Evolutionary conservation across 2,113 vertebrate species (phyloP).

Genomic region (Chaenogobius annularis): DNA sequence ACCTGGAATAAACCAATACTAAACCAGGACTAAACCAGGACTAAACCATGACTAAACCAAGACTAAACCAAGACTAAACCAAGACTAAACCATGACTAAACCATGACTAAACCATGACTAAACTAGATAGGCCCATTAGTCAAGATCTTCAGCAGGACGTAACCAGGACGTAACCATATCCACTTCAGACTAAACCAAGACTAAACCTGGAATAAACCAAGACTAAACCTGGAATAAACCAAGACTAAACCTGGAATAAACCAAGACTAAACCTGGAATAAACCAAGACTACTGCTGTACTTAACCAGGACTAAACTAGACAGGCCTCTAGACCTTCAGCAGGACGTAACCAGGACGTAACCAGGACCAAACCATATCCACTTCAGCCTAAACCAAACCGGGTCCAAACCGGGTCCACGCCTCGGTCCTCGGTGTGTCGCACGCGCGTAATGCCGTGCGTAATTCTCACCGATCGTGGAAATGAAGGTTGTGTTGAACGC

Average conservation of each 20-base stretch:
- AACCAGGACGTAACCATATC: no score
- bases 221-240: background rate
- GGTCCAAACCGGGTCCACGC: background rate
- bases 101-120: no score
- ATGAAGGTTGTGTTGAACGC: slow-evolving; percentile 80
- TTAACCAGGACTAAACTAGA: background rate
- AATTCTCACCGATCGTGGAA: slow-evolving; percentile 75
- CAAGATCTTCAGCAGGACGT: no score
- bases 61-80: no score
- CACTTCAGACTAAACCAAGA: background rate
- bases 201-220: background rate
- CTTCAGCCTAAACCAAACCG: background rate
- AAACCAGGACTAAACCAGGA: no score
- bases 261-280: background rate
- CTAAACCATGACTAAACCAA: no score
- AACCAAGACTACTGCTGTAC: background rate
- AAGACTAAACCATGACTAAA: no score
- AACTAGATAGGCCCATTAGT: no score
- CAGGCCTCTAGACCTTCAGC: no score
- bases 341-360: background rate
- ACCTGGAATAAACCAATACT: no score
- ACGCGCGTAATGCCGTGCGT: background rate
- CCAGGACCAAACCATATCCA: background rate
- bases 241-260: background rate
- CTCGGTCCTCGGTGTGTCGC: background rate